phyloP scores from a whole-genome alignment of 2,797 vertebrate genomes.

The Peromyscus attwateri region DNA sequence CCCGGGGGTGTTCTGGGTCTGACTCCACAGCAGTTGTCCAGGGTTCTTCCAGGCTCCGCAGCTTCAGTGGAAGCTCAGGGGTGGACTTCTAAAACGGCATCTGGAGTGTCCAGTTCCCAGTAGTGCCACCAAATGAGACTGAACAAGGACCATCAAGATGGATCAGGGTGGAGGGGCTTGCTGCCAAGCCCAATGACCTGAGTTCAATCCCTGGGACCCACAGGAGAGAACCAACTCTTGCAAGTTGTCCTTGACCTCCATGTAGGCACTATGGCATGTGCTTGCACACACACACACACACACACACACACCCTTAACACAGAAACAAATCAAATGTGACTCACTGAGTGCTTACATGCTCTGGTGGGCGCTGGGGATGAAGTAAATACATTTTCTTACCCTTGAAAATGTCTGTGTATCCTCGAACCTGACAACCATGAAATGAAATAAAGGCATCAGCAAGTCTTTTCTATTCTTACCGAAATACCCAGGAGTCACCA shows the following conservation, averaged over 20 bases:
- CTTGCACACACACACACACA: neutral
- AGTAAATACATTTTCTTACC: neutral
- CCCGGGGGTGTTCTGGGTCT: neutral
- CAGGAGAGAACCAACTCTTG: neutral
- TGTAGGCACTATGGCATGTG: neutral
- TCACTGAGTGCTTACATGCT: neutral
- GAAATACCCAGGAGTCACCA: neutral
- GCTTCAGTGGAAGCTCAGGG: neutral
- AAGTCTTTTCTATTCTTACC: neutral
- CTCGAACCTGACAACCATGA: neutral
- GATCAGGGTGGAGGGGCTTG: neutral
- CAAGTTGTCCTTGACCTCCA: neutral
- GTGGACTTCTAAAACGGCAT: neutral
- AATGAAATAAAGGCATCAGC: neutral
- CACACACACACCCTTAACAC: neutral
- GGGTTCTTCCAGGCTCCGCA: neutral
- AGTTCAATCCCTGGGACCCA: neutral
- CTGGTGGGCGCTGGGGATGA: neutral
- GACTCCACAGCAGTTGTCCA: neutral
- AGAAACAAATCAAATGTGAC: neutral
- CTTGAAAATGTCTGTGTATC: neutral
- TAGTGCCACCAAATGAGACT: neutral
- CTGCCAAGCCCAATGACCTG: neutral
- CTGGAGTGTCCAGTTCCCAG: neutral
- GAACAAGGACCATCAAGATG: neutral